A percentile compares a stretch with the other conserved stretches of the same genome.
Evolutionary conservation across 2,888 invertebrate genomes (phyloP).

Genomic region (Agrochola lota): DNA sequence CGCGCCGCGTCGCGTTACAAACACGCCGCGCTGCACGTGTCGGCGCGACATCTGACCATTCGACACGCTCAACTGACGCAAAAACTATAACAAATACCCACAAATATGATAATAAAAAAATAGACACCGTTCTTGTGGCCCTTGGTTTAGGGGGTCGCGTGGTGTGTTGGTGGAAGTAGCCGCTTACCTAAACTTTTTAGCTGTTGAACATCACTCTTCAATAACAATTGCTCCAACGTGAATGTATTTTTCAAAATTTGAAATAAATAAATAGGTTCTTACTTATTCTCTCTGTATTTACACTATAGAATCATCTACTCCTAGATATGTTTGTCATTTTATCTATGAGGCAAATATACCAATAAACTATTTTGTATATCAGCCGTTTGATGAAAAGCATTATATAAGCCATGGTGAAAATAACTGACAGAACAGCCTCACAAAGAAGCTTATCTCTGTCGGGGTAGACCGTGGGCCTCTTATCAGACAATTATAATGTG

Average conservation of each 20-base stretch:
- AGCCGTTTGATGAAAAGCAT: not conserved
- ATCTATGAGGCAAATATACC: not conserved
- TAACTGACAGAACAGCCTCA: not conserved
- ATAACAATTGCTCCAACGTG: not conserved
- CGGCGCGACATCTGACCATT: slow-evolving; percentile 60
- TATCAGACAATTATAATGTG: slow-evolving; percentile 3
- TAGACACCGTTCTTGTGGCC: not conserved
- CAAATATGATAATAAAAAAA: slow-evolving; percentile 36
- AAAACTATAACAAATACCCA: slow-evolving; percentile 57
- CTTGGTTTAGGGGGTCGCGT: not conserved
- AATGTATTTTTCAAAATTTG: not conserved
- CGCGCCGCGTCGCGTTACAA: slow-evolving; percentile 60
- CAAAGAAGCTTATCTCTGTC: not conserved
- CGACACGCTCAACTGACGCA: slow-evolving; percentile 52
- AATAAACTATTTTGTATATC: not conserved
- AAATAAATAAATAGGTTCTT: not conserved
- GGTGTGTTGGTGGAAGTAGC: not conserved
- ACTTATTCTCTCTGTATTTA: not conserved
- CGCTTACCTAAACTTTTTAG: not conserved
- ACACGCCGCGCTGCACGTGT: slow-evolving; percentile 60
- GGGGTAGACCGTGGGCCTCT: not conserved
- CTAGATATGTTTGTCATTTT: not conserved
- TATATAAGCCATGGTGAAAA: too few species aligned
- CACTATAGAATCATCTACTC: not conserved
- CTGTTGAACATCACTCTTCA: not conserved